Evolutionary conservation across 2,888 invertebrate genomes (phyloP).

Genomic region (Drosophila maculinotata): DNA sequence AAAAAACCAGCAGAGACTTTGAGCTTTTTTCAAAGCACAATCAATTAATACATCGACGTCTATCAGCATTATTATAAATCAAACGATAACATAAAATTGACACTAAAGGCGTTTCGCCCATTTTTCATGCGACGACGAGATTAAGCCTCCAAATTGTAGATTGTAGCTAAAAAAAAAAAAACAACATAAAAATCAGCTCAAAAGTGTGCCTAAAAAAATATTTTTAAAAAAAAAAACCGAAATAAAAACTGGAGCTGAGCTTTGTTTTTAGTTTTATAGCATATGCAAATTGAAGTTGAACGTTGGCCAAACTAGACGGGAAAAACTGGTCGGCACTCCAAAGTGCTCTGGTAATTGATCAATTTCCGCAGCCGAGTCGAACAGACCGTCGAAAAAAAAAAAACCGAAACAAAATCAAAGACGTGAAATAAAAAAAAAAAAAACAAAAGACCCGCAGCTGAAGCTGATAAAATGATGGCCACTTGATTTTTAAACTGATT

Average conservation of each 20-base stretch:
- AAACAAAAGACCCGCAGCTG: slow-evolving; percentile 50
- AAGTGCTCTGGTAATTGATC: slow-evolving; percentile 75
- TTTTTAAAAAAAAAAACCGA: slow-evolving; percentile 1
- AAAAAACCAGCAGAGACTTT: slow-evolving; percentile 5
- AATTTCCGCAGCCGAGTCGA: slow-evolving; percentile 76
- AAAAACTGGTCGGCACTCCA: slow-evolving; percentile 70
- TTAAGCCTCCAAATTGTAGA: slow-evolving; percentile 62
- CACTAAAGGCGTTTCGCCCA: slow-evolving; percentile 79
- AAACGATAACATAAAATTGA: slow-evolving; percentile 80
- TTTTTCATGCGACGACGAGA: slow-evolving; percentile 73
- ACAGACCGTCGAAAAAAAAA: slow-evolving; percentile 15
- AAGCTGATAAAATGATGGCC: slow-evolving; percentile 62
- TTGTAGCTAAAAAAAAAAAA: slow-evolving; percentile 32
- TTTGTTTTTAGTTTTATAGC: slow-evolving; percentile 59
- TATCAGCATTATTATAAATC: slow-evolving; percentile 81
- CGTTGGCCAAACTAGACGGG: slow-evolving; percentile 56
- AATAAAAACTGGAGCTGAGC: slow-evolving; percentile 55
- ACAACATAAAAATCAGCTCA: slow-evolving; percentile 18
- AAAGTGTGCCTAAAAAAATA: slow-evolving; percentile 48
- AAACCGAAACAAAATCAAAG: not conserved
- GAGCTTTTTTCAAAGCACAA: slow-evolving; percentile 37
- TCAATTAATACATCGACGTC: slow-evolving; percentile 77
- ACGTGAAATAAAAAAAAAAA: slow-evolving; percentile 12
- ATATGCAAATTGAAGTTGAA: slow-evolving; percentile 31
- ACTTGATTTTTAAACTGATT: slow-evolving; percentile 69